Conservation (phyloP, 1,140 invertebrate genomes). For the Drosophila takahashii region DNA sequence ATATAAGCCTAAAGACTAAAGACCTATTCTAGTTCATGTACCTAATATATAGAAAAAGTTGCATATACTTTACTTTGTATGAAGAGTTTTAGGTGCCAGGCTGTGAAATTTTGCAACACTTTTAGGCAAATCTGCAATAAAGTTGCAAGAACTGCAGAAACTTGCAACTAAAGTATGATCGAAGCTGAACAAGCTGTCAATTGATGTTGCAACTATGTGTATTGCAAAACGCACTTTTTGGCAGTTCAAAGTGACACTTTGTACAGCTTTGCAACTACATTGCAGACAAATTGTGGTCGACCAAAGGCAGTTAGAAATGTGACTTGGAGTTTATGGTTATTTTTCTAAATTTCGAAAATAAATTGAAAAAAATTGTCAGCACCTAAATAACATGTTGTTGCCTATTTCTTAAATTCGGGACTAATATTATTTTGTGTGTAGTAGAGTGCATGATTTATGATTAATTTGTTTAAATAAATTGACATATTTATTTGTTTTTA, state of each 20-base stretch:
- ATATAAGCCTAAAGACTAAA: too few relatives aligned
- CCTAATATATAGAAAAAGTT: too few relatives aligned
- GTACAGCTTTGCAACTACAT: neutral
- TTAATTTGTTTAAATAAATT: neutral
- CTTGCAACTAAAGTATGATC: neutral
- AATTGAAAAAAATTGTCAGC: too few relatives aligned
- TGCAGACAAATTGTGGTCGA: neutral
- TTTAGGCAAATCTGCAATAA: neutral
- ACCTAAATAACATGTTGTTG: too few relatives aligned
- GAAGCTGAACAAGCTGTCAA: neutral
- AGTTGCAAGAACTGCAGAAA: neutral
- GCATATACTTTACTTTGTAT: neutral
- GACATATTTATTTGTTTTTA: conserved; percentile 15
- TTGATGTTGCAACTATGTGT: neutral
- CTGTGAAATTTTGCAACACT: neutral
- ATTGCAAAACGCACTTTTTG: neutral
- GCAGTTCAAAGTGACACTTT: neutral
- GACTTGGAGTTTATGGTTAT: too few relatives aligned
- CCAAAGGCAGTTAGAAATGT: neutral
- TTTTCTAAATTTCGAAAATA: too few relatives aligned
- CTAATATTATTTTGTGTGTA: too few relatives aligned
- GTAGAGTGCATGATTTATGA: too few relatives aligned
- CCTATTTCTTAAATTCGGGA: too few relatives aligned
- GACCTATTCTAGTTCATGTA: too few relatives aligned
- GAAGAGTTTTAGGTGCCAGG: neutral